A percentile compares a stretch with the other conserved stretches of the same genome.
phyloP scores from a whole-genome alignment of 2,888 invertebrate species.

The Oligia strigilis region DNA sequence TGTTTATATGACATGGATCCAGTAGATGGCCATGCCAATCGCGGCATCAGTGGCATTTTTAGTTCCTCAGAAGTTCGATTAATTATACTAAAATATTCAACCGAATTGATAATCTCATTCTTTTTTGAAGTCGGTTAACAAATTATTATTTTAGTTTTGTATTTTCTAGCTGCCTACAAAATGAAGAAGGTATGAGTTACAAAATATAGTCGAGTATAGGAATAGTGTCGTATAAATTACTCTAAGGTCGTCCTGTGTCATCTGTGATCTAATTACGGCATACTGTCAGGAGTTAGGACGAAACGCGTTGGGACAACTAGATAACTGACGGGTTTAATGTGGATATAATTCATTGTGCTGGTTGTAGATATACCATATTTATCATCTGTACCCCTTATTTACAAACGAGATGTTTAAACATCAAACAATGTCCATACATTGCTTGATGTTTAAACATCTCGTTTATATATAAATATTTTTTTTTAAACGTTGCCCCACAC shows the following conservation, averaged over 20 bases:
- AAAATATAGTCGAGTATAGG: neutral
- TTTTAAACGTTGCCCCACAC: too few relatives aligned
- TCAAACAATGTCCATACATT: too few relatives aligned
- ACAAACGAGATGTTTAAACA: too few relatives aligned
- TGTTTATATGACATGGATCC: too few relatives aligned
- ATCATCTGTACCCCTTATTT: neutral
- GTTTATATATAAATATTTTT: too few relatives aligned
- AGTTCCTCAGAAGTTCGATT: too few relatives aligned
- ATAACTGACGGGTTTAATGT: neutral
- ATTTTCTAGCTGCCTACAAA: neutral
- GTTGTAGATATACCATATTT: neutral
- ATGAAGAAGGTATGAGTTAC: neutral
- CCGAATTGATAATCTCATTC: too few relatives aligned
- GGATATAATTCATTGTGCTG: neutral
- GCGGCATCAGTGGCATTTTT: too few relatives aligned
- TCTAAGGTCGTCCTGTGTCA: neutral
- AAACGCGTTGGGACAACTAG: neutral
- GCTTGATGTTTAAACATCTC: too few relatives aligned
- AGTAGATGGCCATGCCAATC: too few relatives aligned
- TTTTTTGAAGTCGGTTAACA: too few relatives aligned
- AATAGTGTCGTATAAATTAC: constrained; percentile 46
- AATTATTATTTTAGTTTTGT: neutral
- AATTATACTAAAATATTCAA: too few relatives aligned
- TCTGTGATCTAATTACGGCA: constrained; percentile 32
- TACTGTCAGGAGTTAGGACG: constrained; percentile 9